Evolutionary conservation across 2,888 invertebrate genomes (phyloP), one percentile per base, ranked within the genome.

Genomic region (Antheraea assamensis): DNA sequence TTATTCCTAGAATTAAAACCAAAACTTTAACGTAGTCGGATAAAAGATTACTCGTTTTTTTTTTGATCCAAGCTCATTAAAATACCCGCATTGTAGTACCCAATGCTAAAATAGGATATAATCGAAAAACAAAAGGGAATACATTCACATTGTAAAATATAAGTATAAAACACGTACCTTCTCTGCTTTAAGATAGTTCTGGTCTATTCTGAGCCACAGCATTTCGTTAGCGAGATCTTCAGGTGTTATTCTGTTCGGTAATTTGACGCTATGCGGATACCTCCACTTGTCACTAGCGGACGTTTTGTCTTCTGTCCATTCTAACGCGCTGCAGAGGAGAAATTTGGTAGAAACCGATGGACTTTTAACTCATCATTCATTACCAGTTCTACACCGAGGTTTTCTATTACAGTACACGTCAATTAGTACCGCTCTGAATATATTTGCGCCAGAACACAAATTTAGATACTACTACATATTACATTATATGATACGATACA

Each of bases 191-290:
- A 94, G 86, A 81, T 92, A 91, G 79, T 91, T 93, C 80, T 93
- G 90, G 82, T 95, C 95, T 81, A 95, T 88, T 82, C 90, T 84
- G 1, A 95, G 85, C 93, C 94, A 94, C n/a, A 93, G 84, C 78
- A 93, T 86, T 77, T 95, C 95, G 73, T 94, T 91, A 58, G 92
- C 94, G 35, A 95, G 83, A 77, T 94, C 95, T 74, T 93, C 92
- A 0, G 94, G 85, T 1, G 95, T 95, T 78, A 95, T 95, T 81
- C 94, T 94, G 79, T 91, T 93, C 31, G 92, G 89, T 73, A 91
- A 82, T 10, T 92, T 87, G 8, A 92, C 91, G 47, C 82, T 79
- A 58, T 83, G 87, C 0, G 88, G 87, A 75, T 89, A 90, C 76
- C 89, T 87, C 91, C 93, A 91, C 61, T 86, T 88, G 70, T 88